Percentiles rank a stretch among this genome's conserved stretches.
Conservation (phyloP, 35 echinoderm and acorn worm species). For the Hemicentrotus pulcherrimus region DNA sequence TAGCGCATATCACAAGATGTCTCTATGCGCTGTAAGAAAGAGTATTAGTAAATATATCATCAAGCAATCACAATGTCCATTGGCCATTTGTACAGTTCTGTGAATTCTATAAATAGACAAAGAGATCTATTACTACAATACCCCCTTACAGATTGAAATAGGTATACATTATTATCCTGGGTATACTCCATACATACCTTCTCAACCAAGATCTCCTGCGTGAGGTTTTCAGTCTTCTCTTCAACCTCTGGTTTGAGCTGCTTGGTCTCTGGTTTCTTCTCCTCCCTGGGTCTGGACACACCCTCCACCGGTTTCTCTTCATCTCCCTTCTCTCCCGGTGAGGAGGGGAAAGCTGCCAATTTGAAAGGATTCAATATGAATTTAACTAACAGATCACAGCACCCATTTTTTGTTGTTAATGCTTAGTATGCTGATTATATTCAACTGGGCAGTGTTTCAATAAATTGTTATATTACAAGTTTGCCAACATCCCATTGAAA, state of each 20-base stretch:
- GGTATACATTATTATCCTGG: background rate
- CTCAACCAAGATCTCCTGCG: constrained; percentile 29
- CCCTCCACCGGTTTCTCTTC: constrained; percentile 71
- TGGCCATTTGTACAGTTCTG: too few species aligned
- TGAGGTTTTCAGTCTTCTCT: constrained; percentile 33
- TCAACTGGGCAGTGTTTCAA: too few species aligned
- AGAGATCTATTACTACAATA: too few species aligned
- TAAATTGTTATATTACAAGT: too few species aligned
- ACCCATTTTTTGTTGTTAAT: background rate
- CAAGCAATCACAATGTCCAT: too few species aligned
- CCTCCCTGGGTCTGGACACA: constrained; percentile 17
- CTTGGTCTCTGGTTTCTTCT: constrained; percentile 36
- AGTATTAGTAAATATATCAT: too few species aligned
- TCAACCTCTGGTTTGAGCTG: constrained; percentile 18
- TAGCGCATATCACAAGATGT: too few species aligned
- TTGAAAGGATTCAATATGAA: background rate
- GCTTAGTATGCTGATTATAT: too few species aligned
- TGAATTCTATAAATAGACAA: too few species aligned
- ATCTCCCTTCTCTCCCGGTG: constrained; percentile 75
- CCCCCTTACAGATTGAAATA: too few species aligned
- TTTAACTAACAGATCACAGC: background rate
- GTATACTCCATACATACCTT: background rate
- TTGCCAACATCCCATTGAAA: too few species aligned
- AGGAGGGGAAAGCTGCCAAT: constrained; percentile 65
- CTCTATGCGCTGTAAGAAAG: too few species aligned